Evolutionary conservation across 53 echinoderm and acorn worm species (phyloP).

Genomic region (Holothuria leucospilota): DNA sequence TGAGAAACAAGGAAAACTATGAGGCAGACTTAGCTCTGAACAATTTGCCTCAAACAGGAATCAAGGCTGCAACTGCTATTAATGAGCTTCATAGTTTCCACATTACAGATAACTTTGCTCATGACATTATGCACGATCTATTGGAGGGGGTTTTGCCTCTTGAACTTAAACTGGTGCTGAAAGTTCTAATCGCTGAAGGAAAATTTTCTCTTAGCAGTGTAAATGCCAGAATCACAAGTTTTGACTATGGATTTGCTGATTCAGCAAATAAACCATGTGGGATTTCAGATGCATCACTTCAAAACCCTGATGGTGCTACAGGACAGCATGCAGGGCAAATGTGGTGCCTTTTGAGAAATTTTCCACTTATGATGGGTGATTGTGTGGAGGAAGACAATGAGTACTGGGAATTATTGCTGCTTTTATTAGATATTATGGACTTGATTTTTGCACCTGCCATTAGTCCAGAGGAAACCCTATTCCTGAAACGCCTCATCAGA

Average conservation of each 20-base stretch:
- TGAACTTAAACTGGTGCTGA: slow-evolving; percentile 54
- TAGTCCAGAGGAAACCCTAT: slow-evolving; percentile 45
- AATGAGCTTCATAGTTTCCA: slow-evolving; percentile 19
- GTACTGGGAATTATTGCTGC: slow-evolving; percentile 46
- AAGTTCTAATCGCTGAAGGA: slow-evolving; percentile 48
- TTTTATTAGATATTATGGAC: slow-evolving; percentile 48
- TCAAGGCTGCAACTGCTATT: slow-evolving; percentile 38
- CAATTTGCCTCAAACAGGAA: slow-evolving; percentile 60
- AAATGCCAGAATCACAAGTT: slow-evolving; percentile 37
- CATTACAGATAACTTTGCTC: slow-evolving; percentile 30
- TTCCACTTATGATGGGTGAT: slow-evolving; percentile 63
- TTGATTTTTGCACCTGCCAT: slow-evolving; percentile 41
- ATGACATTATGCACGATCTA: slow-evolving; percentile 62
- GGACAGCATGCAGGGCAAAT: slow-evolving; percentile 50
- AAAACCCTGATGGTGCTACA: slow-evolving; percentile 55
- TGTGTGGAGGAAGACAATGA: slow-evolving; percentile 52
- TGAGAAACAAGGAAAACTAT: slow-evolving; percentile 69
- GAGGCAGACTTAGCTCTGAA: slow-evolving; percentile 61
- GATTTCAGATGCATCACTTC: slow-evolving; percentile 17
- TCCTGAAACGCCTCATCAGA: slow-evolving; percentile 55
- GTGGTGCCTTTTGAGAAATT: slow-evolving; percentile 65
- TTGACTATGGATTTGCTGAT: slow-evolving; percentile 54
- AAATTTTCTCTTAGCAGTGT: slow-evolving; percentile 45
- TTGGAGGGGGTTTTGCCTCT: slow-evolving; percentile 63
- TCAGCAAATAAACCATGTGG: slow-evolving; percentile 53